Percentiles rank a stretch among this genome's conserved stretches.
Conservation (phyloP, 2,113 vertebrate species). For the Leptobrachium leishanense region DNA sequence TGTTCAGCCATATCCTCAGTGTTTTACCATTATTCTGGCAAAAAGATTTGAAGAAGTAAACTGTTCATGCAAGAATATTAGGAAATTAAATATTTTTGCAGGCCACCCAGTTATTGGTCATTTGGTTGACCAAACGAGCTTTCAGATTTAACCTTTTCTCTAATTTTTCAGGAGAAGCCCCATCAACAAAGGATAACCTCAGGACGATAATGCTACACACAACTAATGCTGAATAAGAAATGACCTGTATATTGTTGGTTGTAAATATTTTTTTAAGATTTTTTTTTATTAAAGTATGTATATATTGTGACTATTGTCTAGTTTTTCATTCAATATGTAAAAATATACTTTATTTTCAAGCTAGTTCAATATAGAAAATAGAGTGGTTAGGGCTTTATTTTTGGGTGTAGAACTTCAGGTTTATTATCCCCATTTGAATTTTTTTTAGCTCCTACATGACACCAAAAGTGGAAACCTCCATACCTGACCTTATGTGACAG, state of each 20-base stretch:
- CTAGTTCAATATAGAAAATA: too few species aligned
- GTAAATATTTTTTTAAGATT: conserved; percentile 8
- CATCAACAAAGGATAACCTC: not conserved
- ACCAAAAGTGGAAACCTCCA: too few species aligned
- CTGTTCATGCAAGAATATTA: not conserved
- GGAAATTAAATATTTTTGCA: not conserved
- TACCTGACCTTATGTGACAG: too few species aligned
- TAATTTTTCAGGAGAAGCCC: conserved; percentile 17
- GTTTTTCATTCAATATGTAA: not conserved
- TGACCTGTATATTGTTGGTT: not conserved
- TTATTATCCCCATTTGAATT: too few species aligned
- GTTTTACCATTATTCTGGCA: too few species aligned
- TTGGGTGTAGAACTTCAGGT: too few species aligned
- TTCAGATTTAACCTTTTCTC: not conserved
- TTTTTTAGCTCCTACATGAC: too few species aligned
- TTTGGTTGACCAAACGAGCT: not conserved
- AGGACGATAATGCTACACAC: not conserved
- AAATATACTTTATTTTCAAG: too few species aligned
- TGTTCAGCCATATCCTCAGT: too few species aligned
- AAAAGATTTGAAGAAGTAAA: not conserved
- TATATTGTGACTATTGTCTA: not conserved
- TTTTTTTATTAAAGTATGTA: conserved; percentile 9
- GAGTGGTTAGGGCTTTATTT: too few species aligned
- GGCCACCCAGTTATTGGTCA: not conserved
- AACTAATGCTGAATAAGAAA: conserved; percentile 10